Percentiles rank a stretch among this genome's conserved stretches.
These are phyloP conservation scores for Sciurus carolinensis DNA, from an alignment of 2,797 vertebrate genomes.

Conservation along the genomic window DNA sequence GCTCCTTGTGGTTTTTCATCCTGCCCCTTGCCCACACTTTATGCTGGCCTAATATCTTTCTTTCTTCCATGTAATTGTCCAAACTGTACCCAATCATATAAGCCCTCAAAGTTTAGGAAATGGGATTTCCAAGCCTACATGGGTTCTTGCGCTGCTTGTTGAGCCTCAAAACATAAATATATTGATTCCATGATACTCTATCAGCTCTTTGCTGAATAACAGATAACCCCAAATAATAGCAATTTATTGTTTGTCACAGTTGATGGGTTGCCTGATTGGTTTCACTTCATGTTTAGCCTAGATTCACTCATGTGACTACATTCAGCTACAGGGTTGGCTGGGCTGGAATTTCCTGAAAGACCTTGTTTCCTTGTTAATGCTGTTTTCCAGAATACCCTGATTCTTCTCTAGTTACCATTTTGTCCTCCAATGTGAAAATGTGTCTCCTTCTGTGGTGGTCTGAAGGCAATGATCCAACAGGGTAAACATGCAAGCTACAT, in stretches of 20 bases:
- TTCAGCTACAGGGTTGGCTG: neutral
- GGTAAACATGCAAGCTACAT: neutral
- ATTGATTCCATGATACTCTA: constrained; percentile 32
- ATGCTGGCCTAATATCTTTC: neutral
- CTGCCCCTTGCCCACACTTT: neutral
- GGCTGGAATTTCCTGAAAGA: neutral
- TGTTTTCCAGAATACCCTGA: neutral
- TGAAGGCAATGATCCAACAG: neutral
- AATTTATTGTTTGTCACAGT: neutral
- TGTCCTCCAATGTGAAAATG: neutral
- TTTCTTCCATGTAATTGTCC: constrained; percentile 51
- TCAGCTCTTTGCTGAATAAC: neutral
- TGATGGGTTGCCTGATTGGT: neutral
- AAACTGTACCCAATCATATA: constrained; percentile 18
- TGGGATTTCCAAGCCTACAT: constrained; percentile 14
- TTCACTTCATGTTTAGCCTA: neutral
- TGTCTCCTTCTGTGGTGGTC: neutral
- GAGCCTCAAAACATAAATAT: constrained; percentile 41
- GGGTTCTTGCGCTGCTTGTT: constrained; percentile 24
- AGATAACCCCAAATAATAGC: neutral
- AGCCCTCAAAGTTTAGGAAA: neutral
- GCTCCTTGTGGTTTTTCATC: neutral
- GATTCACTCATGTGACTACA: neutral
- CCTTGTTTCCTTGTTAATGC: neutral
- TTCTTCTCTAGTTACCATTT: neutral